phyloP scores from a whole-genome alignment of 23 tunicate genomes.

The Phallusia fumigata region DNA sequence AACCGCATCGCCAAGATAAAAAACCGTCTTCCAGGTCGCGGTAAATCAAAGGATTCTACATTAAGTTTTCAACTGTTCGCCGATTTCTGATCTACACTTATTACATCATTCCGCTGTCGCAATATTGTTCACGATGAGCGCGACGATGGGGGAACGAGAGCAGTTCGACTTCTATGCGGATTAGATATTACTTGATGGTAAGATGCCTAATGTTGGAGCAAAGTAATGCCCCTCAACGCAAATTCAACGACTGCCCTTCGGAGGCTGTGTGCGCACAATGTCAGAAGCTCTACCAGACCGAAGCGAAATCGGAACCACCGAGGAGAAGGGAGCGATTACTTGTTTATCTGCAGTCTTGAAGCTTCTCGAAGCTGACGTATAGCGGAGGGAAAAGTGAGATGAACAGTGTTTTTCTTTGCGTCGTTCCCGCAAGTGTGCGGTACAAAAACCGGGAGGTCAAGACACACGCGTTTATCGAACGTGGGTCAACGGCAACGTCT shows the following conservation, averaged over 20 bases:
- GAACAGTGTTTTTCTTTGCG: constrained; percentile 7
- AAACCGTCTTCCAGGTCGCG: too few relatives aligned
- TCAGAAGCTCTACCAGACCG: neutral
- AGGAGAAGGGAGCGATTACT: neutral
- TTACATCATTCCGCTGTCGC: neutral
- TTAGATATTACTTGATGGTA: neutral
- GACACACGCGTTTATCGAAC: constrained; percentile 15
- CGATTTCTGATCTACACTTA: neutral
- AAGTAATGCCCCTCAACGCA: constrained; percentile 5
- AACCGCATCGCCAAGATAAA: too few relatives aligned
- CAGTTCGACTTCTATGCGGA: neutral
- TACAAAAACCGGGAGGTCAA: neutral
- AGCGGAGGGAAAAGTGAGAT: neutral
- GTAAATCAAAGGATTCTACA: neutral
- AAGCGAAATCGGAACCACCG: neutral
- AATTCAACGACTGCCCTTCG: neutral
- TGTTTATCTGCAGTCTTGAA: constrained; percentile 13
- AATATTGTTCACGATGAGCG: neutral
- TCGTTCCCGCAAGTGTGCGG: constrained; percentile 10
- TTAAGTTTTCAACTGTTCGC: constrained; percentile 9
- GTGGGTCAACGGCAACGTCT: constrained; percentile 14
- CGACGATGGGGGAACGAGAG: neutral
- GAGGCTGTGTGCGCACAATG: too few relatives aligned
- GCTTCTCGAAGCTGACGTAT: neutral
- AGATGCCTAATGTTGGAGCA: neutral